Conservation (phyloP, 2,797 vertebrate species). For the Synaphobranchus kaupii region DNA sequence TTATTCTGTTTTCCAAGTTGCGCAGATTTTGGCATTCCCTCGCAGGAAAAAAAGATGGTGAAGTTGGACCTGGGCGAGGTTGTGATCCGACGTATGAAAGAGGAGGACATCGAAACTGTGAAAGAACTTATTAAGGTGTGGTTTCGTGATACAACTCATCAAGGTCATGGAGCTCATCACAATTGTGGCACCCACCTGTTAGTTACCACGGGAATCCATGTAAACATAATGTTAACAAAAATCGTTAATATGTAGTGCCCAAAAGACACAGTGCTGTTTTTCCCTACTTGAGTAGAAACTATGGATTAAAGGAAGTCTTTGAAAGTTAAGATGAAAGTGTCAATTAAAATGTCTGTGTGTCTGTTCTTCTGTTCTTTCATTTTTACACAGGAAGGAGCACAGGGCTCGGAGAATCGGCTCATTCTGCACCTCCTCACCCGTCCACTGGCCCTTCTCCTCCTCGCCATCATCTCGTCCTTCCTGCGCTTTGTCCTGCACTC, state of each 20-base stretch:
- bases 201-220: not conserved
- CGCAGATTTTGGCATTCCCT: not conserved
- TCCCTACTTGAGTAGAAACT: not conserved
- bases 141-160: not conserved
- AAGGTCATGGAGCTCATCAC: not conserved
- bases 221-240: not conserved
- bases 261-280: not conserved
- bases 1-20: not conserved
- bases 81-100: constrained; percentile 81
- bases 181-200: not conserved
- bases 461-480: constrained; percentile 81
- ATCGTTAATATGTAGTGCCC: not conserved
- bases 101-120: constrained; percentile 81
- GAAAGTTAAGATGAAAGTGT: not conserved
- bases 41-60: constrained; percentile 60
- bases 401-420: constrained; percentile 85
- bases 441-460: constrained; percentile 79
- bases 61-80: constrained; percentile 73
- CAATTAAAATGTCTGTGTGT: not conserved
- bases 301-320: not conserved
- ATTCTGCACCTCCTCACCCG: constrained; percentile 84
- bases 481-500: constrained; percentile 85
- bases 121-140: constrained; percentile 86
- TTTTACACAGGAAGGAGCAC: constrained; percentile 77
- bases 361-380: not conserved